These are phyloP conservation scores for Adoxophyes honmai DNA, from an alignment of 1,140 invertebrate genomes.

Conservation along the genomic window DNA sequence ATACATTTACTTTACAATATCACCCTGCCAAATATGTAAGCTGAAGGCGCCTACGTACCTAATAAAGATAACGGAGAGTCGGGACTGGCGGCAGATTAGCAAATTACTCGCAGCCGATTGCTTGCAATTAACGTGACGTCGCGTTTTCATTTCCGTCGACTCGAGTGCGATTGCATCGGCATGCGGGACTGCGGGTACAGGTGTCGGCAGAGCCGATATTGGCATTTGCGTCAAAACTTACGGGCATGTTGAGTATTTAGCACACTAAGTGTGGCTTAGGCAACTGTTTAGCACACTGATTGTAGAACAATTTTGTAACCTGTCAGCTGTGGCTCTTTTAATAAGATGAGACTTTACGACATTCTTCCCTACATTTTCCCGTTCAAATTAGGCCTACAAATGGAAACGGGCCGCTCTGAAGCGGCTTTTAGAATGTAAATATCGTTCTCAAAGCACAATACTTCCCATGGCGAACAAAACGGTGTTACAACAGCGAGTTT, in stretches of 20 bases:
- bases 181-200: too few relatives aligned
- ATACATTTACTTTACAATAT: too few relatives aligned
- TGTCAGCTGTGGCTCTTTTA: too few relatives aligned
- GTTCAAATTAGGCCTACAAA: background rate
- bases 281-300: too few relatives aligned
- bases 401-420: background rate
- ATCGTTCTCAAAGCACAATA: constrained; percentile 31
- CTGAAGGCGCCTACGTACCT: background rate
- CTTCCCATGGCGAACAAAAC: constrained; percentile 20
- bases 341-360: too few relatives aligned
- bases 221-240: too few relatives aligned
- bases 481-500: constrained; percentile 39
- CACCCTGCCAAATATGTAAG: too few relatives aligned
- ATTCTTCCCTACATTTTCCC: background rate
- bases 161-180: too few relatives aligned
- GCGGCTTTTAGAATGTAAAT: constrained; percentile 38
- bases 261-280: too few relatives aligned
- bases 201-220: too few relatives aligned
- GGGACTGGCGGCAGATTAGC: constrained; percentile 35
- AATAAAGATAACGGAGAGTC: constrained; percentile 27
- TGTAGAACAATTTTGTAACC: too few relatives aligned
- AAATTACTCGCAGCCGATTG: constrained; percentile 40
- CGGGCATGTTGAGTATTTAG: too few relatives aligned
- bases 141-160: constrained; percentile 37
- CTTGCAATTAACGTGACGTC: constrained; percentile 37